Evolutionary conservation across 2,797 vertebrate genomes (phyloP).

Genomic region (Melanotaenia pygmaea): DNA sequence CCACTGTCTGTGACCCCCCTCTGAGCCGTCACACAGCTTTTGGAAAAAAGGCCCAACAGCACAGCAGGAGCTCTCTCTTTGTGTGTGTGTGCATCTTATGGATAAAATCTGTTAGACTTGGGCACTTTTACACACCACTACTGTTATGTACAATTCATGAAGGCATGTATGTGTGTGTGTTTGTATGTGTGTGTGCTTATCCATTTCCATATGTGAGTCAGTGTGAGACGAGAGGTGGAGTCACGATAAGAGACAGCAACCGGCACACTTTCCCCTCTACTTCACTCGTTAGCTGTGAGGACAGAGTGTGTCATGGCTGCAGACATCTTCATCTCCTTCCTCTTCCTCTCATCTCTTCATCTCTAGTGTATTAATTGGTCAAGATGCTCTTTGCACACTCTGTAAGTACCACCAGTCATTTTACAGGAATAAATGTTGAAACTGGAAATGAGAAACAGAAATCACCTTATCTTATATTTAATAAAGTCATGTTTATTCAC

Average conservation of each 20-base stretch:
- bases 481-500: slow-evolving; percentile 15
- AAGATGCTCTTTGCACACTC: slow-evolving; percentile 18
- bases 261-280: slow-evolving; percentile 19
- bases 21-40: slow-evolving; percentile 34
- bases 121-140: slow-evolving; percentile 41
- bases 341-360: slow-evolving; percentile 37
- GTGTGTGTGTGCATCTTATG: slow-evolving; percentile 15
- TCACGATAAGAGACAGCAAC: slow-evolving; percentile 32
- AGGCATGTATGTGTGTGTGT: slow-evolving; percentile 7
- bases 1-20: slow-evolving; percentile 22
- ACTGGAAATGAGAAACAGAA: slow-evolving; percentile 22
- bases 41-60: slow-evolving; percentile 41
- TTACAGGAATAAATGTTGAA: slow-evolving; percentile 25
- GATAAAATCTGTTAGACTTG: slow-evolving; percentile 12
- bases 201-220: slow-evolving; percentile 46
- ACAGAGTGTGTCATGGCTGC: slow-evolving; percentile 27
- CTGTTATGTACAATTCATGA: slow-evolving; percentile 10
- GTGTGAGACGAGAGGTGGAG: slow-evolving; percentile 39
- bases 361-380: slow-evolving; percentile 45
- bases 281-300: slow-evolving; percentile 38
- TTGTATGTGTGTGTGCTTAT: slow-evolving; percentile 12
- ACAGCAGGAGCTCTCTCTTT: slow-evolving; percentile 31
- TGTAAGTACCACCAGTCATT: slow-evolving; percentile 18
- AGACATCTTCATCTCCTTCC: slow-evolving; percentile 35
- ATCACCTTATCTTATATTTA: slow-evolving; percentile 1